These are phyloP conservation scores for Temnothorax curvispinosus DNA, from an alignment of 1,140 invertebrate species.

Conservation along the genomic window DNA sequence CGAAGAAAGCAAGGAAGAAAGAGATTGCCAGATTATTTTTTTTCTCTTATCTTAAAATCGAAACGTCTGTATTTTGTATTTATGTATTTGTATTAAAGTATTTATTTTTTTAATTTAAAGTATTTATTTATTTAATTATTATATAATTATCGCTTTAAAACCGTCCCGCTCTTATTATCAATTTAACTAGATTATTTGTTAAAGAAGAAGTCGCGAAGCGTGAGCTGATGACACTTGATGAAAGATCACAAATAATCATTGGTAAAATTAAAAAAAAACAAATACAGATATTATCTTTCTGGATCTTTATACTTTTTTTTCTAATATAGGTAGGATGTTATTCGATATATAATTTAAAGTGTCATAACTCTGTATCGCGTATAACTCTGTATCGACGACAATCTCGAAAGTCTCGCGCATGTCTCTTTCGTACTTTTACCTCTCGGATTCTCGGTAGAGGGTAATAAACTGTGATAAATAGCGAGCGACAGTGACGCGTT, in stretches of 20 bases:
- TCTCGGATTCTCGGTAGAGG: background rate
- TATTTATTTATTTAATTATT: too few relatives aligned
- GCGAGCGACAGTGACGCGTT: conserved; percentile 10
- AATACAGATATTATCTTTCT: background rate
- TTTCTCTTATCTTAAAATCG: too few relatives aligned
- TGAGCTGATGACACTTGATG: background rate
- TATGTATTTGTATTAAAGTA: too few relatives aligned
- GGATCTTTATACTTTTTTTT: background rate
- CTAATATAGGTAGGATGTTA: background rate
- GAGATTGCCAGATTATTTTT: background rate
- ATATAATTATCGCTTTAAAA: too few relatives aligned
- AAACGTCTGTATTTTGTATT: too few relatives aligned
- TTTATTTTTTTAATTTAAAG: too few relatives aligned
- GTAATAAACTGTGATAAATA: conserved; percentile 40
- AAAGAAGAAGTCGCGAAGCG: background rate
- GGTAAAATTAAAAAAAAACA: background rate
- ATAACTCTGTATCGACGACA: background rate
- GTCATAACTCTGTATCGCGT: background rate
- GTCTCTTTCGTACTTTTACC: background rate
- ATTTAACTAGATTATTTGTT: background rate
- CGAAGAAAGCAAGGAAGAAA: background rate
- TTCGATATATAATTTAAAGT: background rate
- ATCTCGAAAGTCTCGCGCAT: background rate
- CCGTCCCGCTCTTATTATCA: too few relatives aligned
- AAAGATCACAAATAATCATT: background rate